Evolutionary conservation across 2,888 invertebrate genomes (phyloP), one percentile per base, ranked within the genome.

Genomic region (Lithophane ornitopus): DNA sequence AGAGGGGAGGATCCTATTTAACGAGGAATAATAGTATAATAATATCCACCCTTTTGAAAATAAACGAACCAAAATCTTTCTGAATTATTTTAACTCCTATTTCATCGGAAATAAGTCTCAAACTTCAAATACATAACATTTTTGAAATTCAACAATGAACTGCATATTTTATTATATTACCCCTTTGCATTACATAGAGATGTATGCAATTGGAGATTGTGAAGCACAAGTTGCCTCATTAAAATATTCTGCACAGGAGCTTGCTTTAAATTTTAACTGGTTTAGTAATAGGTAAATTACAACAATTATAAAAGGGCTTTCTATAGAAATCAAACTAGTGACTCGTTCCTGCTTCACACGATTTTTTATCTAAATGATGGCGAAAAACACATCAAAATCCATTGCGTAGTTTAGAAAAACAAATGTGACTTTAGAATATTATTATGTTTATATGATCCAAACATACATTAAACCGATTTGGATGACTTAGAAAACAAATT

Each of bases 41-140:
- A 54, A 41, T 22, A 56, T 7, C 11, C 14, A 62, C 81, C 75
- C 54, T 56, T 56, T 8, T 39, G 1, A 58, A 79, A 22, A 16
- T 9, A 16, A 34, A 4, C 44, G 9, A 41, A 22, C 14, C 14
- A 44, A 56, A 28, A 44, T 28, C 11, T 56, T 1, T 58, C 8
- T n/a, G 14, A 78, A 26, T 9, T 4, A 76, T 70, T 61, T 52
- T n/a, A 12, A 61, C 6, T 80, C 46, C 54, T 71, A 71, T 22
- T 3, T 9, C n/a, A 12, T 41, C 1, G 4, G 0, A 3, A 1
- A 34, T 54, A 63, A 56, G 26, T 62, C 9, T 16, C 54, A 80
- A 28, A n/a, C 28, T 8, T 26, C 3, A 49, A 72, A 39, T 61
- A n/a, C 3, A 9, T 61, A n/a, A 26, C 16, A 44, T 14, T 52